phyloP scores from a whole-genome alignment of 2,113 vertebrate genomes.

The Balaeniceps rex region DNA sequence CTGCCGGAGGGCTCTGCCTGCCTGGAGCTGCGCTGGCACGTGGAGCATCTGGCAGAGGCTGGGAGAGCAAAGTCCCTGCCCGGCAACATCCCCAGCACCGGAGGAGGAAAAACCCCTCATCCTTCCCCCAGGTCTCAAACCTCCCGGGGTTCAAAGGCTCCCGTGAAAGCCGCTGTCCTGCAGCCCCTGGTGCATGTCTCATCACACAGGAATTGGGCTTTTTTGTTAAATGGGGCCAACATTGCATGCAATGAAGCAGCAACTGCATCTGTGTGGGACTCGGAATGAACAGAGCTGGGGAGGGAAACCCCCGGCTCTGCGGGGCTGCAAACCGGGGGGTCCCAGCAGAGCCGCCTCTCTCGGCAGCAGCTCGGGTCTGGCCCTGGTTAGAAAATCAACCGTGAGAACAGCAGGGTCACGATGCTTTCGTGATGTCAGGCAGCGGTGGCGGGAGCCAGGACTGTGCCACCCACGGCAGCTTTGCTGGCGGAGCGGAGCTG shows the following conservation, averaged over 20 bases:
- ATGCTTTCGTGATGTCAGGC: rapidly evolving
- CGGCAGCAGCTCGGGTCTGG: background rate
- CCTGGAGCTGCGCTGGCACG: background rate
- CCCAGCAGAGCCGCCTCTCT: background rate
- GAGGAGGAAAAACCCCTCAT: background rate
- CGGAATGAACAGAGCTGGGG: too few species aligned
- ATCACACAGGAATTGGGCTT: rapidly evolving
- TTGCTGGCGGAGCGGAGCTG: background rate
- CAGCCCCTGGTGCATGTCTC: background rate
- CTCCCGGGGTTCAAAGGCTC: background rate
- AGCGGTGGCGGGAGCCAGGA: background rate
- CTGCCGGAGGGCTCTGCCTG: background rate
- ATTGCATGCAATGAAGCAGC: background rate
- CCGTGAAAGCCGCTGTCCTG: background rate
- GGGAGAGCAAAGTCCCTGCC: background rate
- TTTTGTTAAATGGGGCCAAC: background rate
- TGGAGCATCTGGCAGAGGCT: rapidly evolving
- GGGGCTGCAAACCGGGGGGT: background rate
- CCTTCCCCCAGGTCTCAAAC: rapidly evolving
- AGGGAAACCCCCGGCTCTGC: background rate
- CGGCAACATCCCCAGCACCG: rapidly evolving
- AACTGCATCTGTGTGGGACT: rapidly evolving
- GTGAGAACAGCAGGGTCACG: rapidly evolving
- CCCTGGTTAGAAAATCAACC: background rate
- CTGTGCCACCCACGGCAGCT: background rate